A percentile compares a stretch with the other conserved stretches of the same genome.
Evolutionary conservation across 2,888 invertebrate species (phyloP).

Genomic region (Agrotis clavis): DNA sequence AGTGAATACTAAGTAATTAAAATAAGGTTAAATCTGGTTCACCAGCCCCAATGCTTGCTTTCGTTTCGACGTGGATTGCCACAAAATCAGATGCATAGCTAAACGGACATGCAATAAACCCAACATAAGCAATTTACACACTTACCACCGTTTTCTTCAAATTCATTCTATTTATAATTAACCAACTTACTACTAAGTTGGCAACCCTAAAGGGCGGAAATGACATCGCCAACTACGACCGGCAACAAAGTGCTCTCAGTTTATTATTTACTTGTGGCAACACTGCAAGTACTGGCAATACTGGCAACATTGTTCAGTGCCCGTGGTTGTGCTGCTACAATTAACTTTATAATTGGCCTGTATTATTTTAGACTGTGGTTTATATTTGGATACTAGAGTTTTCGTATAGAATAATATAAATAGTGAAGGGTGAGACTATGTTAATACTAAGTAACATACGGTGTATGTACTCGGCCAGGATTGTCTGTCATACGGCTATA

Average conservation of each 20-base stretch:
- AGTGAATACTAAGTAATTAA: too few relatives aligned
- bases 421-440: not conserved
- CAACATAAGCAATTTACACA: too few relatives aligned
- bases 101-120: not conserved
- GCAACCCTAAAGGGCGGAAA: conserved; percentile 54
- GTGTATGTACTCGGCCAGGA: too few relatives aligned
- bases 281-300: conserved; percentile 9
- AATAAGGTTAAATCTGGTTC: too few relatives aligned
- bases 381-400: not conserved
- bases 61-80: too few relatives aligned
- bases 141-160: not conserved
- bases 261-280: conserved; percentile 62
- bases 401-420: not conserved
- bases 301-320: conserved; percentile 25
- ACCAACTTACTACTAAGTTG: conserved; percentile 15
- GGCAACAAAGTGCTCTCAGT: conserved; percentile 55
- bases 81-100: too few relatives aligned
- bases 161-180: conserved; percentile 6
- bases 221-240: conserved; percentile 40
- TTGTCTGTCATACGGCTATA: too few relatives aligned
- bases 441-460: too few relatives aligned
- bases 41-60: too few relatives aligned
- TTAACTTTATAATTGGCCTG: conserved; percentile 61
- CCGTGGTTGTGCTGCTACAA: conserved; percentile 42
- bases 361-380: conserved; percentile 52